A percentile compares a stretch with the other conserved stretches of the same genome.
Evolutionary conservation across 2,113 vertebrate genomes (phyloP).

Genomic region (Odontophorus gujanensis): DNA sequence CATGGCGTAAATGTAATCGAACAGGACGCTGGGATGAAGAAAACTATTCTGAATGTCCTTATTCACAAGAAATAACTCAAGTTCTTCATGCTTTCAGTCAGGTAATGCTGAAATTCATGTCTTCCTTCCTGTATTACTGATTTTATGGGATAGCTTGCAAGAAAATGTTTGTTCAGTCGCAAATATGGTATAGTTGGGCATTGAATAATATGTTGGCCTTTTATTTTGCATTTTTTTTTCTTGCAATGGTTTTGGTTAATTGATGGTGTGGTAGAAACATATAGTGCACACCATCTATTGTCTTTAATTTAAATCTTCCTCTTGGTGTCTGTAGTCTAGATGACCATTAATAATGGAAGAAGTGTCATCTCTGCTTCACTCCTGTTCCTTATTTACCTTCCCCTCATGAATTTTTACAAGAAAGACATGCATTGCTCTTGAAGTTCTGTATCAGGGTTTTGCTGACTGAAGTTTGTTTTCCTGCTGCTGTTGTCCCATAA

Average conservation of each 20-base stretch:
- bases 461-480: background rate
- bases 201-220: background rate
- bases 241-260: background rate
- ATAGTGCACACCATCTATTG: background rate
- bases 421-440: background rate
- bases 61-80: constrained; percentile 86
- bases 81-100: constrained; percentile 88
- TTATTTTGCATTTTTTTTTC: background rate
- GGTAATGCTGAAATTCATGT: constrained; percentile 68
- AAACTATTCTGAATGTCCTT: constrained; percentile 89
- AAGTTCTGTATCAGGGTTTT: background rate
- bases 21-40: constrained; percentile 87
- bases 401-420: background rate
- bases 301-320: background rate
- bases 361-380: background rate
- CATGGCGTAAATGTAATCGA: constrained; percentile 87
- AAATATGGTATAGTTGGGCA: background rate
- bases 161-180: background rate
- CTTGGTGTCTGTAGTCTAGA: background rate
- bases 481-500: background rate
- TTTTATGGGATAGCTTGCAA: background rate
- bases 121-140: background rate
- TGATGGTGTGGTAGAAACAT: background rate
- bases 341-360: background rate
- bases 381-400: background rate